These are phyloP conservation scores for Amniataba percoides DNA, from an alignment of 2,797 vertebrate genomes.

Conservation along the genomic window DNA sequence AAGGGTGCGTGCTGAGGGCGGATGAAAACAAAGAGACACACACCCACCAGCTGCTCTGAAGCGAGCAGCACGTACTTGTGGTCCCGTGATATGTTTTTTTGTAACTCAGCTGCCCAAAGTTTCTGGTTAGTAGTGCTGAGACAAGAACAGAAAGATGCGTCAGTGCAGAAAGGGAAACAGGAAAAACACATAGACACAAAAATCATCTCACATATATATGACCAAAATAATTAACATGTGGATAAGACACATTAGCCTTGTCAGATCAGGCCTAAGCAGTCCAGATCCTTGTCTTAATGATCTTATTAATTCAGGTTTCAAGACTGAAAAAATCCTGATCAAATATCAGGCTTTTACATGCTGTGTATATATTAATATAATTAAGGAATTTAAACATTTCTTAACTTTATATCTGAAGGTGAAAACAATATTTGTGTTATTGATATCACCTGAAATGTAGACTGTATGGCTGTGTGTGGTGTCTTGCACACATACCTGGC, in stretches of 20 bases:
- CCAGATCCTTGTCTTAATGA: background rate
- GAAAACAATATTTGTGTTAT: background rate
- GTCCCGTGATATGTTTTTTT: slow-evolving; percentile 97
- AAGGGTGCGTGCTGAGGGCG: slow-evolving; percentile 97
- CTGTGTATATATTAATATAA: background rate
- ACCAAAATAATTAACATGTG: background rate
- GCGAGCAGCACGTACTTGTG: slow-evolving; percentile 97
- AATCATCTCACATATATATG: background rate
- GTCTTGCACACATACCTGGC: slow-evolving; percentile 88
- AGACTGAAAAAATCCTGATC: background rate
- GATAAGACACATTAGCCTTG: background rate
- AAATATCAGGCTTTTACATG: background rate
- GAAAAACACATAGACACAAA: background rate
- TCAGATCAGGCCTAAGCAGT: background rate
- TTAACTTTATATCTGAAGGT: background rate
- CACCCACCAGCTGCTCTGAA: slow-evolving; percentile 97
- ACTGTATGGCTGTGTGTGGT: too few species aligned
- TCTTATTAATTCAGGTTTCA: background rate
- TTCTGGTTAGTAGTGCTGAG: slow-evolving; percentile 98
- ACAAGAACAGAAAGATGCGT: slow-evolving; percentile 20
- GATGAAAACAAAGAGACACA: slow-evolving; percentile 97
- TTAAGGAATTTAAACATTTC: background rate
- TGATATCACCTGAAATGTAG: background rate
- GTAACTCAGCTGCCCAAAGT: slow-evolving; percentile 98
- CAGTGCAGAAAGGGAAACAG: background rate